A percentile compares a stretch with the other conserved stretches of the same genome.
phyloP scores from a whole-genome alignment of 35 echinoderm and acorn worm genomes.

The Anneissia japonica region DNA sequence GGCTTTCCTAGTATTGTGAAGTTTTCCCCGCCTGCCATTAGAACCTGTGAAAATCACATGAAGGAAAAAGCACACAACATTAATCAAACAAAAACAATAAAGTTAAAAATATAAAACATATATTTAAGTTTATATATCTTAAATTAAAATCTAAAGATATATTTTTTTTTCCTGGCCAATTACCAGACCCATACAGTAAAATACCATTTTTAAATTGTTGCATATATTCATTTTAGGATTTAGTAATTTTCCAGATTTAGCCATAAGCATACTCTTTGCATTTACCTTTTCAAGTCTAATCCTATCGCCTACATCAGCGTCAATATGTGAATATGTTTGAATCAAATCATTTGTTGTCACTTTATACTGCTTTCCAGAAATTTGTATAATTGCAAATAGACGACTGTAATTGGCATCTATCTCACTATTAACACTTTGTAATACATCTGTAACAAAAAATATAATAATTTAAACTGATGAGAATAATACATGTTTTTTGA shows the following conservation, averaged over 20 bases:
- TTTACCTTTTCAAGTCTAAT: constrained; percentile 54
- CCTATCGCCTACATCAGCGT: constrained; percentile 48
- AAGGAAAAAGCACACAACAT: too few species aligned
- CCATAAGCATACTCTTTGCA: not conserved
- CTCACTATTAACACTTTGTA: constrained; percentile 37
- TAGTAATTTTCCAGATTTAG: too few species aligned
- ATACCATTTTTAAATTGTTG: too few species aligned
- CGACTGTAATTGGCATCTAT: constrained; percentile 1
- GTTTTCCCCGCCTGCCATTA: constrained; percentile 75
- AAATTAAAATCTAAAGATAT: too few species aligned
- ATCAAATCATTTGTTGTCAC: constrained; percentile 50
- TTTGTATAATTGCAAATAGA: constrained; percentile 45
- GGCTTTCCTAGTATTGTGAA: constrained; percentile 72
- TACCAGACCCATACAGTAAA: too few species aligned
- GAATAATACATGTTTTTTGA: too few species aligned
- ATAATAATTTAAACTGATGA: too few species aligned
- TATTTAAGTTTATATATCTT: too few species aligned
- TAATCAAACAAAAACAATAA: too few species aligned
- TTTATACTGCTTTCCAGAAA: constrained; percentile 42
- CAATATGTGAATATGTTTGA: constrained; percentile 26
- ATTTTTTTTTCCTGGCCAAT: too few species aligned
- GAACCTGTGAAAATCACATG: constrained; percentile 53
- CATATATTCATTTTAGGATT: too few species aligned
- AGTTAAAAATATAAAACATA: too few species aligned
- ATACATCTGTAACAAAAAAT: constrained; percentile 27